Conservation (phyloP, 2,797 vertebrate genomes). For the Xenentodon cancila region DNA sequence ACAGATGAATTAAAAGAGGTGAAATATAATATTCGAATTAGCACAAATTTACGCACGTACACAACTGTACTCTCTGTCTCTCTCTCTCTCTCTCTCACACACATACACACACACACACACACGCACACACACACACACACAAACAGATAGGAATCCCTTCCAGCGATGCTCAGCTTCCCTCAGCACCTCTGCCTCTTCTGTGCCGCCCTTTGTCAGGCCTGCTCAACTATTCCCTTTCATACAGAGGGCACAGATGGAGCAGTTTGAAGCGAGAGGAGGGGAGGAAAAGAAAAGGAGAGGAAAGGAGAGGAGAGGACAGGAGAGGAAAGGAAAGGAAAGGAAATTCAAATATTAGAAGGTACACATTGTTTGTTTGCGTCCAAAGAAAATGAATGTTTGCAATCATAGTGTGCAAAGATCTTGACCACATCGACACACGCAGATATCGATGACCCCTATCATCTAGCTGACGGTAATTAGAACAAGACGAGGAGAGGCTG, state of each 20-base stretch:
- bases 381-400: no score
- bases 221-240: constrained; percentile 82
- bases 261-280: constrained; percentile 40
- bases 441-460: constrained; percentile 34
- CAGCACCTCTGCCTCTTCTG: constrained; percentile 76
- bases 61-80: constrained; percentile 18
- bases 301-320: constrained; percentile 5
- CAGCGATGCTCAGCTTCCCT: constrained; percentile 73
- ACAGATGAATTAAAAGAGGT: constrained; percentile 25
- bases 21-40: constrained; percentile 49
- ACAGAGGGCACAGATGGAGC: constrained; percentile 76
- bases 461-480: constrained; percentile 55
- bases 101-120: constrained; percentile 5
- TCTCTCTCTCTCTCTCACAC: background rate
- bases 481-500: constrained; percentile 39
- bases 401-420: background rate
- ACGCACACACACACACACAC: constrained; percentile 34
- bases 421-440: constrained; percentile 29
- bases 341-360: constrained; percentile 1
- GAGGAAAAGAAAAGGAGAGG: background rate
- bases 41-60: constrained; percentile 35
- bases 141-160: constrained; percentile 72
- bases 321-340: constrained; percentile 16
- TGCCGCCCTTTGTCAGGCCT: constrained; percentile 75
- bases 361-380: background rate